These are phyloP conservation scores for Verasper variegatus DNA, from an alignment of 2,113 vertebrate species.

Conservation along the genomic window DNA sequence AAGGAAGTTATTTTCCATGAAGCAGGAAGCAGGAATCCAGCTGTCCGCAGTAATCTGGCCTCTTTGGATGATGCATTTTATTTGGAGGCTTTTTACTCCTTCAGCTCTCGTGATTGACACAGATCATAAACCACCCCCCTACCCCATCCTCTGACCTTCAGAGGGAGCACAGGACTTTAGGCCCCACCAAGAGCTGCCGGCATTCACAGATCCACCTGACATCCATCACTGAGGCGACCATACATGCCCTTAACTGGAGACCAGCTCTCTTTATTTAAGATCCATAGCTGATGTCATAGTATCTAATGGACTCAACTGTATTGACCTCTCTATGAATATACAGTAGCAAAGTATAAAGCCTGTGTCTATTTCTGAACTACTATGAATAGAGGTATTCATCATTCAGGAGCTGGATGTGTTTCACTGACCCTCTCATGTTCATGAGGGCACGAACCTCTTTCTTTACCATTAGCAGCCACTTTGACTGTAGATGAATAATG, in stretches of 20 bases:
- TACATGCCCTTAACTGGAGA: conserved; percentile 34
- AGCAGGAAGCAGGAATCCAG: conserved; percentile 36
- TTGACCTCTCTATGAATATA: conserved; percentile 64
- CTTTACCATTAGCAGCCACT: conserved; percentile 31
- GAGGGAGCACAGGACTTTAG: conserved; percentile 15
- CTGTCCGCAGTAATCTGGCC: conserved; percentile 21
- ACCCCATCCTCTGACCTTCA: conserved; percentile 56
- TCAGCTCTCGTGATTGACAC: conserved; percentile 54
- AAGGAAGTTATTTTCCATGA: conserved; percentile 23
- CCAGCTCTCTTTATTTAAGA: conserved; percentile 48
- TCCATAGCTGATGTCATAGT: conserved; percentile 44
- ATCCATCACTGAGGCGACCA: conserved; percentile 56
- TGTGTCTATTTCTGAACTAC: conserved; percentile 54
- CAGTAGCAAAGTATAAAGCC: conserved; percentile 37
- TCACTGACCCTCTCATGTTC: conserved; percentile 28
- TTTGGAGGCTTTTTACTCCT: conserved; percentile 43
- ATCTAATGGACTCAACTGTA: conserved; percentile 66
- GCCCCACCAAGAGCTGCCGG: conserved; percentile 34
- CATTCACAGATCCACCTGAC: conserved; percentile 51
- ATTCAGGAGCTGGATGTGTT: conserved; percentile 38
- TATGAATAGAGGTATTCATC: conserved; percentile 50
- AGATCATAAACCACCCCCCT: conserved; percentile 57
- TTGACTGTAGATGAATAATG: conserved; percentile 25
- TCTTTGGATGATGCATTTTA: conserved; percentile 50
- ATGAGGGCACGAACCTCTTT: neutral